Percentiles rank a stretch among this genome's conserved stretches.
phyloP scores from a whole-genome alignment of 92 coral and sea anemone species.

The Zoanthus sansibaricus region DNA sequence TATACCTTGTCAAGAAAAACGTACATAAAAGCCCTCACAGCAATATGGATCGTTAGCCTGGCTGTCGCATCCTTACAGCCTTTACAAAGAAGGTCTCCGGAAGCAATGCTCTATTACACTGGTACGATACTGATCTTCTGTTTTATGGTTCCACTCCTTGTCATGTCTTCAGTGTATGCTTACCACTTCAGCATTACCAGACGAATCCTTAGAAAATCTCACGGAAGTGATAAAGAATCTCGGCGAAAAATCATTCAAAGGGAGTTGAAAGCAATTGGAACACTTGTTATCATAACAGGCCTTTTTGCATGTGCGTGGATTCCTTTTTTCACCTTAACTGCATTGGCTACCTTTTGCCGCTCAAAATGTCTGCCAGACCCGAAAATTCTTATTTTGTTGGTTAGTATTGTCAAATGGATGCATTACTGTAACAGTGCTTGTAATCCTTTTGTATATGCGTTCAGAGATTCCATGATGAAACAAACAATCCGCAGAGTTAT shows the following conservation, averaged over 20 bases:
- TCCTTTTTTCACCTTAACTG: constrained; percentile 31
- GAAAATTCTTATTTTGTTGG: constrained; percentile 1
- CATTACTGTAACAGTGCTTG: constrained; percentile 42
- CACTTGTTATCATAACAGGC: constrained; percentile 38
- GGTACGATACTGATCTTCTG: constrained; percentile 56
- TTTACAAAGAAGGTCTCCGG: constrained; percentile 21
- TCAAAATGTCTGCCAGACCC: constrained; percentile 4
- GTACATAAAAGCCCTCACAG: constrained; percentile 64
- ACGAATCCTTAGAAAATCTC: constrained; percentile 30
- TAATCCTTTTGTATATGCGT: constrained; percentile 40
- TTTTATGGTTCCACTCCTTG: constrained; percentile 54
- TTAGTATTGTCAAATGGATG: constrained; percentile 33
- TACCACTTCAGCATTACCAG: constrained; percentile 62
- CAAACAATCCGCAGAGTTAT: constrained; percentile 15
- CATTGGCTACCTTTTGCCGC: constrained; percentile 26
- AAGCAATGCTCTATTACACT: constrained; percentile 52
- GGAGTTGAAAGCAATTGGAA: constrained; percentile 29
- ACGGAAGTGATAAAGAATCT: constrained; percentile 34
- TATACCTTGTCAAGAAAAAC: constrained; percentile 75
- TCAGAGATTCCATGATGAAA: constrained; percentile 37
- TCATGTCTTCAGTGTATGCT: constrained; percentile 55
- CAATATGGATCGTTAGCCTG: constrained; percentile 75
- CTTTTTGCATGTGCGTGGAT: constrained; percentile 34
- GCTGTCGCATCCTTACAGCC: constrained; percentile 72
- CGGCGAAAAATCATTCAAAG: constrained; percentile 20